phyloP scores from a whole-genome alignment of 1,140 invertebrate species.

The Neodiprion lecontei region DNA sequence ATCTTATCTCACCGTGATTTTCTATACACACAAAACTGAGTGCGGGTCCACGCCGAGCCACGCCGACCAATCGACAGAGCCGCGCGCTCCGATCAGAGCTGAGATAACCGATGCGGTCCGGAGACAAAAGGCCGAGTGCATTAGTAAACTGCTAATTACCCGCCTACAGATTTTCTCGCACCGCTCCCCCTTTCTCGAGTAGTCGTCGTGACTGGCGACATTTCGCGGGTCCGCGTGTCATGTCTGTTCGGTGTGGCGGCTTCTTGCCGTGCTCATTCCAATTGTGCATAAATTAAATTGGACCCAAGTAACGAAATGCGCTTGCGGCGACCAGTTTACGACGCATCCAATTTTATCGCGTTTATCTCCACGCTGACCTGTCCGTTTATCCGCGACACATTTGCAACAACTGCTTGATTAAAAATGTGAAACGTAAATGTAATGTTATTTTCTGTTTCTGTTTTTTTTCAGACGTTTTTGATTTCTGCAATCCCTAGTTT shows the following conservation, averaged over 20 bases:
- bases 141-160: constrained; percentile 56
- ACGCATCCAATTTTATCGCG: neutral
- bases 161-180: neutral
- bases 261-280: too few relatives aligned
- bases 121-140: constrained; percentile 41
- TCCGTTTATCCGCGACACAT: neutral
- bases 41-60: constrained; percentile 2
- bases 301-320: too few relatives aligned
- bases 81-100: too few relatives aligned
- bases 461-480: too few relatives aligned
- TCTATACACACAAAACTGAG: constrained; percentile 21
- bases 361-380: neutral
- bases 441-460: too few relatives aligned
- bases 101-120: constrained; percentile 12
- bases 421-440: too few relatives aligned
- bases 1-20: constrained; percentile 36
- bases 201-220: neutral
- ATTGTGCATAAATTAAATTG: too few relatives aligned
- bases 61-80: constrained; percentile 1
- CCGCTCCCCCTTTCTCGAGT: neutral
- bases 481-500: too few relatives aligned
- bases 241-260: too few relatives aligned
- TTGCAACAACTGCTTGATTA: too few relatives aligned
- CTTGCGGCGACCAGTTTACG: neutral
- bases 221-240: neutral